Evolutionary conservation across 2,113 vertebrate genomes (phyloP).

Genomic region (Tyto alba): DNA sequence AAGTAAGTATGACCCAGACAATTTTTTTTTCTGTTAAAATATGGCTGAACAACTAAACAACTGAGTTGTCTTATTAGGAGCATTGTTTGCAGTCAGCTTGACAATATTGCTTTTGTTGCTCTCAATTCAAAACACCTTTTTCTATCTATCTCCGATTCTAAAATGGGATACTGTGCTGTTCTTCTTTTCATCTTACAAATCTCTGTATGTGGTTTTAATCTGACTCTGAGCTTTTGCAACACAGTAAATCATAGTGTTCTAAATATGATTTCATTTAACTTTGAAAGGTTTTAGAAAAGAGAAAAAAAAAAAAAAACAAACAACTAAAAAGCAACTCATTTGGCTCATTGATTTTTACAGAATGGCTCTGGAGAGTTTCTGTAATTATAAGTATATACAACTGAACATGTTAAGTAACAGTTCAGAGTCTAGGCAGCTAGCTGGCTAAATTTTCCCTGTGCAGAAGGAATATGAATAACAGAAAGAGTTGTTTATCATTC

Average conservation of each 20-base stretch:
- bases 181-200: background rate
- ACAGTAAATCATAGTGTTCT: background rate
- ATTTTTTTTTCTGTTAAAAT: background rate
- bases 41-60: background rate
- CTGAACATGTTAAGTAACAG: conserved; percentile 43
- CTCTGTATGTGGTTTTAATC: background rate
- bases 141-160: background rate
- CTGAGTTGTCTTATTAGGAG: background rate
- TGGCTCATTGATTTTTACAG: conserved; percentile 14
- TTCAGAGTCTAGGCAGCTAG: background rate
- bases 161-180: background rate
- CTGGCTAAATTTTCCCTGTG: conserved; percentile 26
- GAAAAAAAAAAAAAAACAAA: too few relatives aligned
- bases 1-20: background rate
- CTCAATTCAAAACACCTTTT: background rate
- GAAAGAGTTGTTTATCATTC: conserved; percentile 13
- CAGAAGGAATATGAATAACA: background rate
- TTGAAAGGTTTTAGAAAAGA: background rate
- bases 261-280: background rate
- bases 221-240: background rate
- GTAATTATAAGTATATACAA: conserved; percentile 6
- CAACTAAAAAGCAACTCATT: background rate
- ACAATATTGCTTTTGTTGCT: background rate
- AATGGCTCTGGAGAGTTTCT: conserved; percentile 7
- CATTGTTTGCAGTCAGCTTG: background rate